These are phyloP conservation scores for Nothocercus nigrocapillus DNA, from an alignment of 2,113 vertebrate genomes.

Conservation along the genomic window DNA sequence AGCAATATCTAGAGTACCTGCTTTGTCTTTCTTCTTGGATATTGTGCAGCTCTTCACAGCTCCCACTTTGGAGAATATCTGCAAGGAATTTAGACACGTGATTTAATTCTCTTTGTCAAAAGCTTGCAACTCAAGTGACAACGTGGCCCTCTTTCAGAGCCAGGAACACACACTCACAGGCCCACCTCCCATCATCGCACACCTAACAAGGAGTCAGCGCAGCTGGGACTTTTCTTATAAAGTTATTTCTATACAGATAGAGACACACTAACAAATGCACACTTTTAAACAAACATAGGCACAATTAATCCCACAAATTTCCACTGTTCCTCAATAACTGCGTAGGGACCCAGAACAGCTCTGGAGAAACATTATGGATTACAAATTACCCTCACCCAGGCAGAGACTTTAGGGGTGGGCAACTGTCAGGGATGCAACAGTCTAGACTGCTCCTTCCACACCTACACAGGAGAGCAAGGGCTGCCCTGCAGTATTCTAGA, in stretches of 20 bases:
- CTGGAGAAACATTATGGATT: not conserved
- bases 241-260: not conserved
- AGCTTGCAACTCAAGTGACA: not conserved
- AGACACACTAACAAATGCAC: accelerated
- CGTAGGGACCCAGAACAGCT: not conserved
- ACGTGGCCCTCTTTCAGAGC: not conserved
- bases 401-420: accelerated
- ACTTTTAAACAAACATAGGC: not conserved
- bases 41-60: slow-evolving; percentile 87
- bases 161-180: not conserved
- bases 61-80: slow-evolving; percentile 91
- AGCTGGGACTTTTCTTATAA: not conserved
- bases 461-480: not conserved
- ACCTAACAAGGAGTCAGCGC: not conserved
- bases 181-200: not conserved
- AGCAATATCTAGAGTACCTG: slow-evolving; percentile 78
- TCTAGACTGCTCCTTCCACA: not conserved
- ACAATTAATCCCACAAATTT: accelerated
- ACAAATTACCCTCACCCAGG: not conserved
- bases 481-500: not conserved
- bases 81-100: slow-evolving; percentile 57
- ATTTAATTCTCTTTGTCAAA: slow-evolving; percentile 39
- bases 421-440: not conserved
- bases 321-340: not conserved
- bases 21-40: slow-evolving; percentile 93